phyloP scores from a whole-genome alignment of 2,797 vertebrate species.

The Siniperca obscura region DNA sequence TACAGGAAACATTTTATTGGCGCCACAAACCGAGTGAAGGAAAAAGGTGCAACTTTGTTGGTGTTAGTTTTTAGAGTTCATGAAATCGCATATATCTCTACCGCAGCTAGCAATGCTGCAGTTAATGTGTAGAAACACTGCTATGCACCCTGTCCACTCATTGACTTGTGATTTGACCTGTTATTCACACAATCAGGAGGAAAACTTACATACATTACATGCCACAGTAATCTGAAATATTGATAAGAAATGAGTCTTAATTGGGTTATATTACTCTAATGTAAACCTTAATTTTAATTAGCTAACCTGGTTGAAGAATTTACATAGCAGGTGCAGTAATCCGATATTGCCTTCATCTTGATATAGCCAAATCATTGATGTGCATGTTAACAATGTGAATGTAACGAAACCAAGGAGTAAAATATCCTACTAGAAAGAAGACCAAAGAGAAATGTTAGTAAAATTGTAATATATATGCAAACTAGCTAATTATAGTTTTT shows the following conservation, averaged over 20 bases:
- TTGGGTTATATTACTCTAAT: not conserved
- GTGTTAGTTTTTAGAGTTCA: not conserved
- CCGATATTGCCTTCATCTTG: not conserved
- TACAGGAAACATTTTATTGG: not conserved
- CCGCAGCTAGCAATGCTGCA: not conserved
- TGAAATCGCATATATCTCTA: not conserved
- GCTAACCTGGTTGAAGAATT: conserved; percentile 6
- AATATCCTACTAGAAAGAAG: not conserved
- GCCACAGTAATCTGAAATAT: conserved; percentile 2
- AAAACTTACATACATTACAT: not conserved
- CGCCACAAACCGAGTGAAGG: not conserved
- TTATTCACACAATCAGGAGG: not conserved
- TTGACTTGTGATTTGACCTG: not conserved
- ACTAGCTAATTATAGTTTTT: not conserved
- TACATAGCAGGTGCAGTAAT: conserved; percentile 21
- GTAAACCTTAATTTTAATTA: not conserved
- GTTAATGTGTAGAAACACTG: not conserved
- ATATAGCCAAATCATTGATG: not conserved
- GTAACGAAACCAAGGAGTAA: not conserved
- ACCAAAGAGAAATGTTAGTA: not conserved
- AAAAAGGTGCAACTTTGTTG: not conserved
- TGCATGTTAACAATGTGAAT: not conserved
- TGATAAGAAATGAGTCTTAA: not conserved
- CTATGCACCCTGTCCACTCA: not conserved
- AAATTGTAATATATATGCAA: not conserved